phyloP scores from a whole-genome alignment of 2,888 invertebrate genomes.

The Oxycera nigricornis region DNA sequence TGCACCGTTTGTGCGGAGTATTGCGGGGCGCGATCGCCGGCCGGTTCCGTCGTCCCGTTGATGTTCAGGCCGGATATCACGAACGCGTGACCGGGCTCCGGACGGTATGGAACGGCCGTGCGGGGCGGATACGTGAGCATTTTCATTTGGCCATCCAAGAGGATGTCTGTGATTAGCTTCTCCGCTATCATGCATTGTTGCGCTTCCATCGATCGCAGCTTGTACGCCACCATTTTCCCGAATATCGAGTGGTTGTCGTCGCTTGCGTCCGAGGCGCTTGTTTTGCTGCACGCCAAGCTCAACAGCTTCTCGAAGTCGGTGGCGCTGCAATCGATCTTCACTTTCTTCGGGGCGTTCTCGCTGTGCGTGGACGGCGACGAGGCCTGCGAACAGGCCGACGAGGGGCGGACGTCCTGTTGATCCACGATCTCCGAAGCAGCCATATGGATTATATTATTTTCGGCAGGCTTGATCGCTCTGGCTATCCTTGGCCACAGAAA shows the following conservation, averaged over 20 bases:
- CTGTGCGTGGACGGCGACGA: conserved; percentile 41
- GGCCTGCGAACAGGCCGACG: conserved; percentile 40
- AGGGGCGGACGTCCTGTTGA: conserved; percentile 3
- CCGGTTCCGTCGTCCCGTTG: conserved; percentile 41
- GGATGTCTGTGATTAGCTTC: conserved; percentile 59
- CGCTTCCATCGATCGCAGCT: conserved; percentile 58
- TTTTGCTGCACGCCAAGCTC: conserved; percentile 57
- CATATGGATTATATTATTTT: conserved; percentile 45
- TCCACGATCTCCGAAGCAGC: conserved; percentile 43
- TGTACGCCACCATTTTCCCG: conserved; percentile 60
- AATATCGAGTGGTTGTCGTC: conserved; percentile 58
- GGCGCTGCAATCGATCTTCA: conserved; percentile 56
- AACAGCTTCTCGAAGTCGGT: conserved; percentile 58
- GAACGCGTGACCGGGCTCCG: conserved; percentile 43
- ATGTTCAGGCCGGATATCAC: conserved; percentile 44
- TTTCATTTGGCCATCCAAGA: conserved; percentile 61
- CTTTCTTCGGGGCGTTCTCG: conserved; percentile 51
- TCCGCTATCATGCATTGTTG: conserved; percentile 59
- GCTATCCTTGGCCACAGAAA: conserved; percentile 42
- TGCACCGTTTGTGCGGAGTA: conserved; percentile 45
- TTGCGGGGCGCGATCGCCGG: conserved; percentile 36
- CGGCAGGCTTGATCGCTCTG: conserved; percentile 26
- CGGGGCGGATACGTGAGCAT: conserved; percentile 51
- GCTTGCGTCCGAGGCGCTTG: conserved; percentile 49
- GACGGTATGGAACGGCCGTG: conserved; percentile 41